Evolutionary conservation across 1,140 invertebrate genomes (phyloP).

Genomic region (Chironomus striatipennis): DNA sequence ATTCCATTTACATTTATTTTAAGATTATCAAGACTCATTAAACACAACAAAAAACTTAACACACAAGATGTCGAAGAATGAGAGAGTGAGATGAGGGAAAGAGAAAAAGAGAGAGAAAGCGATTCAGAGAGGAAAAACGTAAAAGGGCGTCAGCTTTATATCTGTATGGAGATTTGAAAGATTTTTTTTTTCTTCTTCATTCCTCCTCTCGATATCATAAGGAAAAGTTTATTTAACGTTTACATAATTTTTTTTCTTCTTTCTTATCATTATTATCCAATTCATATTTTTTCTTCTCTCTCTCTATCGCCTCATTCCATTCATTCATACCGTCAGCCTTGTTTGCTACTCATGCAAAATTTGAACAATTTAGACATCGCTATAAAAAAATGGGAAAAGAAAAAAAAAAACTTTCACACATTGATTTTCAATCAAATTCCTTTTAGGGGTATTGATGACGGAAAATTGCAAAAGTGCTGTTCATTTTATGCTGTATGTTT

Average conservation of each 20-base stretch:
- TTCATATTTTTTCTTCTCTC: neutral
- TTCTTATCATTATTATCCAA: constrained; percentile 1
- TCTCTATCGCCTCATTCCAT: neutral
- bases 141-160: constrained; percentile 12
- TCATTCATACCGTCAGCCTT: too few relatives aligned
- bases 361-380: too few relatives aligned
- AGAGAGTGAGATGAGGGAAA: too few relatives aligned
- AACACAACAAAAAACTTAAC: constrained; percentile 13
- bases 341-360: too few relatives aligned
- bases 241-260: neutral
- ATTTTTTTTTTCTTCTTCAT: neutral
- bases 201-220: neutral
- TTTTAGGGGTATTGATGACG: neutral
- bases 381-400: too few relatives aligned
- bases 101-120: too few relatives aligned
- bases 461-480: too few relatives aligned
- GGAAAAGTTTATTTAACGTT: constrained; percentile 11
- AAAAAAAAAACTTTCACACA: neutral
- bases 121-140: neutral
- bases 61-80: constrained; percentile 5
- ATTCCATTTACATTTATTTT: neutral
- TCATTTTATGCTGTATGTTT: too few relatives aligned
- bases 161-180: neutral
- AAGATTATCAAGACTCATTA: neutral
- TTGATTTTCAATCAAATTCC: constrained; percentile 3